Evolutionary conservation across 2,113 vertebrate species (phyloP), one percentile per base, ranked within the genome.

Genomic region (Calcarius ornatus): DNA sequence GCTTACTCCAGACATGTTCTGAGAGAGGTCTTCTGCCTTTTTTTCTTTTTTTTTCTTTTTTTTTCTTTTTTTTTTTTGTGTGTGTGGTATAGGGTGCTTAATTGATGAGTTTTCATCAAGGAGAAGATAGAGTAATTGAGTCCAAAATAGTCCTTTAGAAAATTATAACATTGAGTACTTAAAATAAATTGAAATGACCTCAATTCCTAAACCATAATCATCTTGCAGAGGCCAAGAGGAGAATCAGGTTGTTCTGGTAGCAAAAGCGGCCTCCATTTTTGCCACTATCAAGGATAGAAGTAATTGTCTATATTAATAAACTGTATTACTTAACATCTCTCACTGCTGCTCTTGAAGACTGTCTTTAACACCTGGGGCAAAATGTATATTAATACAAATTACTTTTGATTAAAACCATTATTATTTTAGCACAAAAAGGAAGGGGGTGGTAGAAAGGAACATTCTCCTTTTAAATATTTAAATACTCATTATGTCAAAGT

Each of bases 401-500:
- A 96, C 87, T 95, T 96, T 90, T 96, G 85, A 96, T 97, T 97
- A 96, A 96, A 91, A 93, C 80, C 64, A 81, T 91, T 93, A 95
- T 95, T 95, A 96, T 95, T 97, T 94, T 88, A 95, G 92, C 85
- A 93, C 79, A 93, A 86, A 97, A 96, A 94, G 90, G 92, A 94
- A 90, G 90, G 68, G 84, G 96, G 88, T 93, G 95, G 87, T 76
- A 79, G 88, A 95, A 95, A 96, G 84, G 92, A 94, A 95, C 1
- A 0, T 93, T 96, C 81, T 70, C 80, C 79, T 89, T 94, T 97
- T 81, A 96, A 97, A 95, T 89, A 95, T 95, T 95, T 92, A 95
- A 95, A 91, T 94, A 75, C 84, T 96, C 84, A 85, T 91, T 95
- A 94, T 95, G 72, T 57, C 37, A 48, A 94, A 95, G 76, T 82